Evolutionary conservation across 35 echinoderm and acorn worm genomes (phyloP).

Genomic region (Heliocidaris tuberculata): DNA sequence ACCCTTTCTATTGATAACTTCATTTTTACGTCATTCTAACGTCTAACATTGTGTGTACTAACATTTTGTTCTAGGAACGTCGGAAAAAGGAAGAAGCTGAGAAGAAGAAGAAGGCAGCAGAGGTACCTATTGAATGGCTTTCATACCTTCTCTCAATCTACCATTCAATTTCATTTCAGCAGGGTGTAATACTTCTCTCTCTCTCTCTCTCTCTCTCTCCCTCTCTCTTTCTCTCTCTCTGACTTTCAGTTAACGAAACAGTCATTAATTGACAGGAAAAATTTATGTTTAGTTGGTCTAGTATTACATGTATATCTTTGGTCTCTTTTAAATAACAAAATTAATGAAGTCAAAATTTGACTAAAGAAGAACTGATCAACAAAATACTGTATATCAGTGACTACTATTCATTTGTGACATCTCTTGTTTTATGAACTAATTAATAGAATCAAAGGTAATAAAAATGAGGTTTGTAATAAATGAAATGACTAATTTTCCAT

Average conservation of each 20-base stretch:
- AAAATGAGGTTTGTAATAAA: too few relatives aligned
- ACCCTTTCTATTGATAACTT: background rate
- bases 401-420: too few relatives aligned
- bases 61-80: slow-evolving; percentile 20
- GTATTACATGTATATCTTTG: too few relatives aligned
- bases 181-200: background rate
- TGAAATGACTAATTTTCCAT: too few relatives aligned
- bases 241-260: background rate
- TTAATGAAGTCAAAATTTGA: too few relatives aligned
- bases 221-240: background rate
- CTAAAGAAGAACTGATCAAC: too few relatives aligned
- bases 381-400: too few relatives aligned
- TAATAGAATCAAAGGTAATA: too few relatives aligned
- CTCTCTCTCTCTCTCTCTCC: background rate
- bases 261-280: background rate
- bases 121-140: background rate
- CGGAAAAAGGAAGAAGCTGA: slow-evolving; percentile 29
- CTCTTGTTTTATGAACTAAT: too few relatives aligned
- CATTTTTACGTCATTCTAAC: background rate
- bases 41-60: background rate
- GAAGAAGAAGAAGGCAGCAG: slow-evolving; percentile 18
- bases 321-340: too few relatives aligned
- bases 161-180: background rate
- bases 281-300: too few relatives aligned
- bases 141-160: background rate